These are phyloP conservation scores for Acanthopagrus latus DNA, from an alignment of 2,797 vertebrate species.

Conservation along the genomic window DNA sequence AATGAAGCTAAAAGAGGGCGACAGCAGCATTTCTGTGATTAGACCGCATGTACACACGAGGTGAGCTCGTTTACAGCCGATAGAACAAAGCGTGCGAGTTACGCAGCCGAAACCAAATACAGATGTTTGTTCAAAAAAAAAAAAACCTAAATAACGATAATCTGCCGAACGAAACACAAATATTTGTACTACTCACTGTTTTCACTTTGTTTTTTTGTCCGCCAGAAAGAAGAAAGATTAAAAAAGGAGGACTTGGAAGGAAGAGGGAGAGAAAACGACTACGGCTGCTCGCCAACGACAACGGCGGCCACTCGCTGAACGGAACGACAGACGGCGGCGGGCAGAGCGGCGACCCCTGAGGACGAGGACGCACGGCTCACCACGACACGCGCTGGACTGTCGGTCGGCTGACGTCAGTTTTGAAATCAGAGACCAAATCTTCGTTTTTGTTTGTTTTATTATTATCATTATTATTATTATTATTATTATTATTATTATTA, in stretches of 20 bases:
- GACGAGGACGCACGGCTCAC: background rate
- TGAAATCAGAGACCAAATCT: background rate
- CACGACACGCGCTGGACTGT: background rate
- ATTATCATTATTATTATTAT: too few species aligned
- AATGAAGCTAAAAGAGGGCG: background rate
- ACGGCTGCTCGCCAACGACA: slow-evolving; percentile 27
- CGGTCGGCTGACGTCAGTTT: slow-evolving; percentile 3
- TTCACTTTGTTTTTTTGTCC: background rate
- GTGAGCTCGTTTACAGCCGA: background rate
- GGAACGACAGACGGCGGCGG: slow-evolving; percentile 9
- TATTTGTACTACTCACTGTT: background rate
- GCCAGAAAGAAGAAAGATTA: slow-evolving; percentile 64
- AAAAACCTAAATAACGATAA: background rate
- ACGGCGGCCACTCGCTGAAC: slow-evolving; percentile 5
- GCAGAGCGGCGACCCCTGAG: background rate
- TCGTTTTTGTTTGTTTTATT: background rate
- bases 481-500: too few species aligned
- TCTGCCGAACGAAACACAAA: background rate
- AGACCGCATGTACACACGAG: background rate
- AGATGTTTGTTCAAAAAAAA: background rate
- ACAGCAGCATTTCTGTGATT: background rate
- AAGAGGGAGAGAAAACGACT: slow-evolving; percentile 59
- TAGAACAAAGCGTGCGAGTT: background rate
- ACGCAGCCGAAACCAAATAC: background rate
- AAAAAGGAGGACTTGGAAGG: slow-evolving; percentile 54